phyloP scores from a whole-genome alignment of 2,797 vertebrate genomes.

The Schizothorax lantsangensis region DNA sequence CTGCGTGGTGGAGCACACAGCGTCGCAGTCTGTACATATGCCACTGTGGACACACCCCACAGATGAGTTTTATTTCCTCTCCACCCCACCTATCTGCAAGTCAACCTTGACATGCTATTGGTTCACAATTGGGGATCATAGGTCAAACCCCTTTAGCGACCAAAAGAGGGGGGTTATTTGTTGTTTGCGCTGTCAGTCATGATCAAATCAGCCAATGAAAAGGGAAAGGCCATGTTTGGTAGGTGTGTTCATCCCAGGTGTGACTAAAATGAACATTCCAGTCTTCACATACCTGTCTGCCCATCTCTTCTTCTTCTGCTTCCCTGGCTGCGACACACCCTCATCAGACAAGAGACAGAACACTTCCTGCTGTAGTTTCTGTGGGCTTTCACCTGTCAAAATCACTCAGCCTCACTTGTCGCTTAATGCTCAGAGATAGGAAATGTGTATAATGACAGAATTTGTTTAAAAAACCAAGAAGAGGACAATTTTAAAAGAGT shows the following conservation, averaged over 20 bases:
- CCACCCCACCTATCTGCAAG: slow-evolving; percentile 75
- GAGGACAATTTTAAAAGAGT: neutral
- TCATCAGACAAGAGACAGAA: neutral
- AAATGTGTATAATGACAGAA: neutral
- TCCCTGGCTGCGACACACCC: slow-evolving; percentile 55
- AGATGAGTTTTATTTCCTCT: slow-evolving; percentile 81
- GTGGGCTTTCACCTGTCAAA: slow-evolving; percentile 47
- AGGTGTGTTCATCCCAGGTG: slow-evolving; percentile 76
- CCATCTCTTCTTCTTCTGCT: slow-evolving; percentile 69
- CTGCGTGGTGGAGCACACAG: neutral
- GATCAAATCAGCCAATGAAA: slow-evolving; percentile 71
- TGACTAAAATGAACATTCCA: slow-evolving; percentile 79
- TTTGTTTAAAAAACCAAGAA: neutral
- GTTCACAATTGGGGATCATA: slow-evolving; percentile 61
- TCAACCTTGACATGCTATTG: slow-evolving; percentile 71
- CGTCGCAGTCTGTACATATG: slow-evolving; percentile 55
- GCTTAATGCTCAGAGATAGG: neutral
- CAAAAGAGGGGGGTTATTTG: slow-evolving; percentile 67
- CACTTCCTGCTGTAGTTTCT: slow-evolving; percentile 49
- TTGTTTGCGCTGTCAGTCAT: slow-evolving; percentile 71
- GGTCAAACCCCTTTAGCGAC: slow-evolving; percentile 70
- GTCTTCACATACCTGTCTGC: slow-evolving; percentile 77
- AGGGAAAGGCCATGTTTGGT: slow-evolving; percentile 66
- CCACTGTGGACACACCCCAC: slow-evolving; percentile 79
- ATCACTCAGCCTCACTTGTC: slow-evolving; percentile 32